phyloP scores from a whole-genome alignment of 1,140 invertebrate species.

The Drosophila mojavensis region DNA sequence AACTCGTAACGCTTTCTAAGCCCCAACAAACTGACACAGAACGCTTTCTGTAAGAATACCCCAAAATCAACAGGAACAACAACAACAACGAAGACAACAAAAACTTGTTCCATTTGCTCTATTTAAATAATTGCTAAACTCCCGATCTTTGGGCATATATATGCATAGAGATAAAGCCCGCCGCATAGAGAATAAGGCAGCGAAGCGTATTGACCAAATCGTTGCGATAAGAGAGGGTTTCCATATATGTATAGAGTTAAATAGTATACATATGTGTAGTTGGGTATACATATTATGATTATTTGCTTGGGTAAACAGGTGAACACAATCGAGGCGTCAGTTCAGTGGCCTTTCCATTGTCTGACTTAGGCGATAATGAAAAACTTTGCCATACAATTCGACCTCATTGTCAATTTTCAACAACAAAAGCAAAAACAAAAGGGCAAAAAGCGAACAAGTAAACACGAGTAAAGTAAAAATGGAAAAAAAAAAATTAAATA shows the following conservation, averaged over 20 bases:
- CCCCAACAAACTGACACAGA: not conserved
- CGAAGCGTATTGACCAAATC: slow-evolving; percentile 19
- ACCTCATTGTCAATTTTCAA: slow-evolving; percentile 30
- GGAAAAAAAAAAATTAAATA: slow-evolving; percentile 25
- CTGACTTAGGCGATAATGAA: slow-evolving; percentile 52
- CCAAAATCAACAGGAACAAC: slow-evolving; percentile 21
- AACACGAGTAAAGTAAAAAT: slow-evolving; percentile 4
- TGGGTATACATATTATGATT: slow-evolving; percentile 19
- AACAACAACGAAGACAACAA: not conserved
- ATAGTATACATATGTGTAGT: slow-evolving; percentile 8
- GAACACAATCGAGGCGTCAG: slow-evolving; percentile 50
- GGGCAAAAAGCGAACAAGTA: not conserved
- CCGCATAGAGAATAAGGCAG: slow-evolving; percentile 31
- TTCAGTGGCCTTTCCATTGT: slow-evolving; percentile 49
- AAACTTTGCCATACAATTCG: slow-evolving; percentile 30
- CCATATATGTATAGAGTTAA: slow-evolving; percentile 6
- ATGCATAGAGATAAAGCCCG: slow-evolving; percentile 51
- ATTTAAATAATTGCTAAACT: slow-evolving; percentile 31
- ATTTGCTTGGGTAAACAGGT: slow-evolving; percentile 43
- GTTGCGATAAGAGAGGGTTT: slow-evolving; percentile 26
- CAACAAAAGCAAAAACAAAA: slow-evolving; percentile 7
- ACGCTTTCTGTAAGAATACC: not conserved
- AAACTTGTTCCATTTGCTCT: slow-evolving; percentile 9
- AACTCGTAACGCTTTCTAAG: slow-evolving; percentile 32
- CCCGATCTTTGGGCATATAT: slow-evolving; percentile 46